phyloP scores from a whole-genome alignment of 2,888 invertebrate species.

The Synanthedon tipuliformis region DNA sequence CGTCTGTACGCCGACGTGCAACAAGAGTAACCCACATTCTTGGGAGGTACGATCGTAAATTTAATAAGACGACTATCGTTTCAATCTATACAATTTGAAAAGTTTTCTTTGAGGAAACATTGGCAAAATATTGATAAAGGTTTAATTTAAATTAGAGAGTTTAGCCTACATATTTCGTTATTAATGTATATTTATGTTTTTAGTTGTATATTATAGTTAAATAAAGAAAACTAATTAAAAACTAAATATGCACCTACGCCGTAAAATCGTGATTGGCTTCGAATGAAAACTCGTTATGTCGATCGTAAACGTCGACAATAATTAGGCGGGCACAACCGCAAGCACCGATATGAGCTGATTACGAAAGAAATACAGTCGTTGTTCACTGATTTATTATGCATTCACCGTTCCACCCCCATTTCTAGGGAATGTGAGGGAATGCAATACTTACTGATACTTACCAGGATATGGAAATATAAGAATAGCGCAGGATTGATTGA shows the following conservation, averaged over 20 bases:
- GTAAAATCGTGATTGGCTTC: constrained; percentile 67
- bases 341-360: constrained; percentile 67
- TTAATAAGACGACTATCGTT: constrained; percentile 38
- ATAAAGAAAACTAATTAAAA: constrained; percentile 42
- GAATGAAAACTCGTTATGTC: constrained; percentile 66
- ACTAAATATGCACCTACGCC: constrained; percentile 34
- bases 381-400: constrained; percentile 59
- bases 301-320: constrained; percentile 69
- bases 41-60: constrained; percentile 49
- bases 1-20: constrained; percentile 41
- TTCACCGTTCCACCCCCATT: constrained; percentile 44
- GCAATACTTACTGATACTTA: too few relatives aligned
- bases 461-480: too few relatives aligned
- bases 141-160: constrained; percentile 2
- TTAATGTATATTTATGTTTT: too few relatives aligned
- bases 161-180: not conserved
- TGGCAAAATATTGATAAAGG: constrained; percentile 2
- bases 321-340: constrained; percentile 64
- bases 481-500: too few relatives aligned
- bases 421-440: too few relatives aligned
- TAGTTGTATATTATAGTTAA: not conserved
- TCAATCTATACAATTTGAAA: constrained; percentile 31
- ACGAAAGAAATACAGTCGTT: constrained; percentile 67
- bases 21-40: constrained; percentile 52
- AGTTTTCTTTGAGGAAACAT: constrained; percentile 16